Base-by-base conservation (phyloP, 2,113 vertebrate genomes). In the Pheucticus melanocephalus region DNA sequence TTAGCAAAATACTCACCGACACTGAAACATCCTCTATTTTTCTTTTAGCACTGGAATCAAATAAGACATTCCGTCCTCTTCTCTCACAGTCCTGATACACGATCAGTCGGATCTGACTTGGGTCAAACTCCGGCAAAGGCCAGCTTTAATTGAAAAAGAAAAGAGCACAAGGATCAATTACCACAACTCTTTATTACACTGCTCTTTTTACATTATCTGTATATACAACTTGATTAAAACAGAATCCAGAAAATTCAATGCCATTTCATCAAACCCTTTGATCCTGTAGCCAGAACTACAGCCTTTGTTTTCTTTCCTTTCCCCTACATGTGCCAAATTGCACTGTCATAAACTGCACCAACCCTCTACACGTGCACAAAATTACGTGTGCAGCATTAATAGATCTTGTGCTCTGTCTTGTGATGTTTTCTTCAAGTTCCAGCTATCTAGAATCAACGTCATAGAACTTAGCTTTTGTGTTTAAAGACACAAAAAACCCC, bases 1-100 rank as follows among this genome's bases (percentile, higher is more conserved):
- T 86, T 2, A 93, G 76, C 86, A 81, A n/a, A 47, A 85, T 66
- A 96, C 99, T 99, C 97, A 99, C 99, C 47, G 98, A 98, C 90
- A 98, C 97, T 2, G 98, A 98, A 69, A 98, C 96, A 69, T 99
- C 99, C 83, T 99, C 99, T 12, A 98, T 97, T 98, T 97, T 99
- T 91, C 99, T 99, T 87, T 99, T 99, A 96, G 98, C 97, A 24
- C 98, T 99, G 84, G 99, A 99, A 97, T 99, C 99, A 82, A 99
- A 99, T 47, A 99, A 98, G 97, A 99, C 99, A 98, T 99, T 99
- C 92, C 99, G 98, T 33, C 99, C 99, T 24, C 99, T 98, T 86
- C 99, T 98, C 92, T 99, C 99, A 27, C 99, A 99, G 98, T 99
- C 99, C 98, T 99, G 99, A 94, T 99, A 99, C 16, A 99, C 99